A percentile compares a stretch with the other conserved stretches of the same genome.
Evolutionary conservation across 2,888 invertebrate genomes (phyloP).

Genomic region (Lithophane socia): DNA sequence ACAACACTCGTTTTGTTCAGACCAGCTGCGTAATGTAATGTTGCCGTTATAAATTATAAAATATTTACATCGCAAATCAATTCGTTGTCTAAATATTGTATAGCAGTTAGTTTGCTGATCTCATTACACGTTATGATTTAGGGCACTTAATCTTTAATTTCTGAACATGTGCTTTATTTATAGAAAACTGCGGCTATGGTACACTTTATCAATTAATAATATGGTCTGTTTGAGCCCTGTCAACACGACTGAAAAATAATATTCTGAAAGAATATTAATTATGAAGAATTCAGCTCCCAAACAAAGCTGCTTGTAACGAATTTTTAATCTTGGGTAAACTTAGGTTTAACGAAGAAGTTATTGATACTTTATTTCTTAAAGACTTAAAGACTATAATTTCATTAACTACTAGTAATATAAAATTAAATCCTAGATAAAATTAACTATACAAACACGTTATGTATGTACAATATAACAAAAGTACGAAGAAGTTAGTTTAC

Average conservation of each 20-base stretch:
- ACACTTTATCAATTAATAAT: not conserved
- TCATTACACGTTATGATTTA: slow-evolving; percentile 40
- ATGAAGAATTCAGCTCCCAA: not conserved
- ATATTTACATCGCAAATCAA: slow-evolving; percentile 67
- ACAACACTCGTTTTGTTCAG: slow-evolving; percentile 28
- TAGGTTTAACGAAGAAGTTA: no score
- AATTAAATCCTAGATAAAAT: no score
- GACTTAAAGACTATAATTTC: no score
- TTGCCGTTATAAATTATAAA: slow-evolving; percentile 36
- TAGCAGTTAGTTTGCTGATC: slow-evolving; percentile 38
- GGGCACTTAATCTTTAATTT: slow-evolving; percentile 16
- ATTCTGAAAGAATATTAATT: not conserved
- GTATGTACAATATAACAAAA: no score
- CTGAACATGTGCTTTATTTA: not conserved
- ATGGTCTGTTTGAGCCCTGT: no score
- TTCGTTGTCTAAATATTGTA: slow-evolving; percentile 60
- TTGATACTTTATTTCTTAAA: no score
- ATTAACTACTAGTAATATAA: no score
- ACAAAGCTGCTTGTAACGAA: not conserved
- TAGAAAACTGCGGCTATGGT: not conserved
- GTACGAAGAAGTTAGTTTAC: no score
- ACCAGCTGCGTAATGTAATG: slow-evolving; percentile 49
- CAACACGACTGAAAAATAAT: not conserved
- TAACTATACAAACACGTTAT: no score
- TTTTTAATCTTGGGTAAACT: not conserved